phyloP scores from a whole-genome alignment of 1,140 invertebrate genomes.

The Heliconius melpomene region DNA sequence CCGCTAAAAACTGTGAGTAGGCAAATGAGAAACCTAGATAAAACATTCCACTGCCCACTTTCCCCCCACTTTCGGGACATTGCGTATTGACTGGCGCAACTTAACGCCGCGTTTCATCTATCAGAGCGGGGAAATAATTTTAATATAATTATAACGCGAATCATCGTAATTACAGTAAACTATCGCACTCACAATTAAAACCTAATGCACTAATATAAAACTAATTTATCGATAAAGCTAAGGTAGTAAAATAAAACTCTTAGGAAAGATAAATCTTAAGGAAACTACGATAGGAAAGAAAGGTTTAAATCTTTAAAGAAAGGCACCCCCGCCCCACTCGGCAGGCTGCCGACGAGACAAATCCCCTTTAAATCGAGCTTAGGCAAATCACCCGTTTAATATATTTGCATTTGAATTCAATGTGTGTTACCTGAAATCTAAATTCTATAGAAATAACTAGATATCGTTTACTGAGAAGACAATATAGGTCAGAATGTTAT shows the following conservation, averaged over 20 bases:
- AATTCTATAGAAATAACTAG: neutral
- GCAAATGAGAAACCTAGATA: no score
- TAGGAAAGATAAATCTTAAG: neutral
- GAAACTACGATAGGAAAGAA: conserved; percentile 9
- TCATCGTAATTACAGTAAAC: no score
- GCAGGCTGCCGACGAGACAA: conserved; percentile 8
- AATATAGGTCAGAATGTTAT: neutral
- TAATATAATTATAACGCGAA: no score
- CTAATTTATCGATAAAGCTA: neutral
- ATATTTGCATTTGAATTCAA: conserved; percentile 34
- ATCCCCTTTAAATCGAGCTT: conserved; percentile 29
- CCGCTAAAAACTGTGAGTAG: no score
- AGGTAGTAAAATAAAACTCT: neutral
- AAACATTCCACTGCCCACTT: no score
- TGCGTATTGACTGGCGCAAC: no score
- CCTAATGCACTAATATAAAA: no score
- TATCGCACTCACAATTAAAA: no score
- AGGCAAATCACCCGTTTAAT: conserved; percentile 28
- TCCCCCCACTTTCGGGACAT: no score
- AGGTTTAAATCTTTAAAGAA: conserved; percentile 6
- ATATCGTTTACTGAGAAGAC: neutral
- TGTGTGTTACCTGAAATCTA: conserved; percentile 6
- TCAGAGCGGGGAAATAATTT: no score
- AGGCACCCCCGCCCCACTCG: neutral
- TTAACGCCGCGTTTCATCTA: no score